Evolutionary conservation across 1,140 invertebrate species (phyloP).

Genomic region (Zaprionus inermis): DNA sequence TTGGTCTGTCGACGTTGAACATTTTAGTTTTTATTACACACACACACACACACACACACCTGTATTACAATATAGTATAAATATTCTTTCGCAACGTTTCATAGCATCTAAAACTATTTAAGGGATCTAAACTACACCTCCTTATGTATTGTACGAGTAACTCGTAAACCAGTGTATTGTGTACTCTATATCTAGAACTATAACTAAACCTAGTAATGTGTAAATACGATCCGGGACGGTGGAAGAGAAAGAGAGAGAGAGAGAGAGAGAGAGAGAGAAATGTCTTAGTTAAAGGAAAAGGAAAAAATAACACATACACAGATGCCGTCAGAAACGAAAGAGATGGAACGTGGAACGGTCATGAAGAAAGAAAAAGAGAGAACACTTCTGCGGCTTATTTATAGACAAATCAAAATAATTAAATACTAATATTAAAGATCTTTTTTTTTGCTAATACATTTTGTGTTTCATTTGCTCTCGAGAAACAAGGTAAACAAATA

Average conservation of each 20-base stretch:
- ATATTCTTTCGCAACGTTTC: conserved; percentile 9
- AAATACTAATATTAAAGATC: conserved; percentile 5
- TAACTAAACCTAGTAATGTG: conserved; percentile 1
- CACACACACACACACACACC: background rate
- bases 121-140: conserved; percentile 4
- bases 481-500: background rate
- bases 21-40: background rate
- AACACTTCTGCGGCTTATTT: conserved; percentile 8
- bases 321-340: background rate
- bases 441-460: conserved; percentile 15
- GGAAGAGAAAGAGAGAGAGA: background rate
- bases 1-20: background rate
- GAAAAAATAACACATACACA: background rate
- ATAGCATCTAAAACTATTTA: conserved; percentile 12
- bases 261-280: background rate
- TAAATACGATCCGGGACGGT: conserved; percentile 5
- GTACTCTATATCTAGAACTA: background rate
- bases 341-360: background rate
- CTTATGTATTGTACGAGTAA: background rate
- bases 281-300: background rate
- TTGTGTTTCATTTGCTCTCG: conserved; percentile 3
- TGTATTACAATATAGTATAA: background rate
- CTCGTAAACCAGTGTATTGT: conserved; percentile 3
- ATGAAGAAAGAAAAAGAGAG: background rate
- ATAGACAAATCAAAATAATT: conserved; percentile 15